phyloP scores from a whole-genome alignment of 2,797 vertebrate genomes.

The Enteromius thamalakanensis region DNA sequence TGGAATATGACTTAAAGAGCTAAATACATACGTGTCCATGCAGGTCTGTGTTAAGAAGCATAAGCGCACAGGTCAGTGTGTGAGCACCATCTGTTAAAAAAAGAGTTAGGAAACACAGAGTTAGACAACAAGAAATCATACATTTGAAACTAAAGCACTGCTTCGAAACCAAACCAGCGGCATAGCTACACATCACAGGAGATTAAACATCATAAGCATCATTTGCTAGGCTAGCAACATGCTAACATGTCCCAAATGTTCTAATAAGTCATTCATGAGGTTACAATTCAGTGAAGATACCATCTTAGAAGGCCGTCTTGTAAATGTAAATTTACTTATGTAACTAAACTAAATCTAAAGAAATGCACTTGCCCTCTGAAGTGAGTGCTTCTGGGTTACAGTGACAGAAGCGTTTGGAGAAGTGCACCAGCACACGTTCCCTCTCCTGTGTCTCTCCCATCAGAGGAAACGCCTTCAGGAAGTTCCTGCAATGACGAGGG shows the following conservation, averaged over 20 bases:
- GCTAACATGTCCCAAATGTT: neutral
- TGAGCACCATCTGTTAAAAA: slow-evolving; percentile 89
- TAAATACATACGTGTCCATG: slow-evolving; percentile 90
- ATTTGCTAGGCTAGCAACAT: neutral
- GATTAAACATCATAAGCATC: neutral
- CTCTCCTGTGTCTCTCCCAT: slow-evolving; percentile 98
- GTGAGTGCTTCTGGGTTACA: slow-evolving; percentile 89
- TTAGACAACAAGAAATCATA: neutral
- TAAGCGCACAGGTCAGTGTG: slow-evolving; percentile 93
- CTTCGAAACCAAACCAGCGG: neutral
- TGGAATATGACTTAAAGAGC: neutral
- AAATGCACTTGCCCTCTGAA: slow-evolving; percentile 81
- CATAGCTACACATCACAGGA: neutral
- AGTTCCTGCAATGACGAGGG: slow-evolving; percentile 76
- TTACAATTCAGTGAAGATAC: neutral
- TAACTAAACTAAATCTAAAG: neutral
- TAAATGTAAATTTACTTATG: neutral
- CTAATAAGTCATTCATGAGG: neutral
- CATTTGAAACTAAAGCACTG: neutral
- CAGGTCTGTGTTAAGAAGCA: slow-evolving; percentile 96
- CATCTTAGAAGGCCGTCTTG: neutral
- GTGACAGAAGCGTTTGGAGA: slow-evolving; percentile 90
- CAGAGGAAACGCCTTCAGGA: slow-evolving; percentile 92
- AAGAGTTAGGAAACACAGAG: slow-evolving; percentile 1
- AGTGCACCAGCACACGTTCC: slow-evolving; percentile 91